These are phyloP conservation scores for Pelodytes ibericus DNA, from an alignment of 2,797 vertebrate species.

Conservation along the genomic window DNA sequence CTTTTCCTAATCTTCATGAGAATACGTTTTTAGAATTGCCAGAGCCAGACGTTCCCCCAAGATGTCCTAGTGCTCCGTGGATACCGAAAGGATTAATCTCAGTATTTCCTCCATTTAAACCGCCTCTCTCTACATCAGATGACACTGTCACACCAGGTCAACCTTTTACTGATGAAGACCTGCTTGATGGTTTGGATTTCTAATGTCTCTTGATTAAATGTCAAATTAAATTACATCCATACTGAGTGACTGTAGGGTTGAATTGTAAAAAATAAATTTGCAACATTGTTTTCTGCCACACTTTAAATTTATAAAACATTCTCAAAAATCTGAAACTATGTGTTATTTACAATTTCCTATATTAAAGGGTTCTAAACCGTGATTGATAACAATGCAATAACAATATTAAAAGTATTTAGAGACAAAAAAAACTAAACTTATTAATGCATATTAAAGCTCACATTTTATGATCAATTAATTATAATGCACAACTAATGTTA, in stretches of 20 bases:
- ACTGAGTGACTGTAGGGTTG: too few relatives aligned
- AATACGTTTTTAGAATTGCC: constrained; percentile 59
- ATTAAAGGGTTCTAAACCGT: not conserved
- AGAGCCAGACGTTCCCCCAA: constrained; percentile 49
- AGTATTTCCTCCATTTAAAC: not conserved
- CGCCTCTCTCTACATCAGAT: not conserved
- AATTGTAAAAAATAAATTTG: too few relatives aligned
- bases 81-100: constrained; percentile 51
- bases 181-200: constrained; percentile 30
- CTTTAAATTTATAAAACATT: too few relatives aligned
- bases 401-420: too few relatives aligned
- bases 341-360: not conserved
- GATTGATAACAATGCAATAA: too few relatives aligned
- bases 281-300: not conserved
- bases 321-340: not conserved
- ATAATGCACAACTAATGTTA: too few relatives aligned
- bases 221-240: not conserved
- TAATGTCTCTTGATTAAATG: not conserved
- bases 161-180: constrained; percentile 60
- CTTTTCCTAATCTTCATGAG: constrained; percentile 51
- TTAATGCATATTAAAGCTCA: too few relatives aligned
- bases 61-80: constrained; percentile 73
- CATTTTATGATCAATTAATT: too few relatives aligned
- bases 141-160: not conserved
- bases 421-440: too few relatives aligned